phyloP scores from a whole-genome alignment of 2,113 vertebrate species.

The Copsychus sechellarum region DNA sequence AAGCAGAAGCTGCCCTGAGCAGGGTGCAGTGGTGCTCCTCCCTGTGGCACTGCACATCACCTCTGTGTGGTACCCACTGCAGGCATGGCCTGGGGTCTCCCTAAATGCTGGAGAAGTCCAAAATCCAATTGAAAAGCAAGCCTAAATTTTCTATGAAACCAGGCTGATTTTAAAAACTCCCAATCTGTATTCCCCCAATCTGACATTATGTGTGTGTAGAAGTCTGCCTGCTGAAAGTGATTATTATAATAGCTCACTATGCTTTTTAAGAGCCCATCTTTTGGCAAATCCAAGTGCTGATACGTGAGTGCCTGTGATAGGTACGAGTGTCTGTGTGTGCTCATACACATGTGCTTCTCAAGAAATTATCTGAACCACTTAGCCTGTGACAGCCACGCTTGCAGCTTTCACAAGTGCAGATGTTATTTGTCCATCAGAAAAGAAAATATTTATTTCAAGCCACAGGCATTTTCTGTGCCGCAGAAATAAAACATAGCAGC shows the following conservation, averaged over 20 bases:
- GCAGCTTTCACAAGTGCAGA: slow-evolving; percentile 65
- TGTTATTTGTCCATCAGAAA: slow-evolving; percentile 74
- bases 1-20: neutral
- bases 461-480: slow-evolving; percentile 58
- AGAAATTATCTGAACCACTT: slow-evolving; percentile 57
- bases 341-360: slow-evolving; percentile 32
- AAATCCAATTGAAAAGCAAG: neutral
- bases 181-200: rapidly evolving
- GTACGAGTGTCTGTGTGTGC: neutral
- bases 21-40: neutral
- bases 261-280: neutral
- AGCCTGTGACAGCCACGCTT: slow-evolving; percentile 49
- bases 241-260: neutral
- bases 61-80: neutral
- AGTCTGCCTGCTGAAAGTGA: neutral
- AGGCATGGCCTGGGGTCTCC: neutral
- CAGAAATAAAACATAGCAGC: slow-evolving; percentile 52
- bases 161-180: neutral
- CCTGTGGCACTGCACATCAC: neutral
- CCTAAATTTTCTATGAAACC: neutral
- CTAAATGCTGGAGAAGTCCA: neutral
- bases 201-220: neutral
- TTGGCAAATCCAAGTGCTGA: neutral
- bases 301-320: neutral
- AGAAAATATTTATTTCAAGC: slow-evolving; percentile 74